Conservation (phyloP, 2,113 vertebrate genomes). For the Centrocercus urophasianus region DNA sequence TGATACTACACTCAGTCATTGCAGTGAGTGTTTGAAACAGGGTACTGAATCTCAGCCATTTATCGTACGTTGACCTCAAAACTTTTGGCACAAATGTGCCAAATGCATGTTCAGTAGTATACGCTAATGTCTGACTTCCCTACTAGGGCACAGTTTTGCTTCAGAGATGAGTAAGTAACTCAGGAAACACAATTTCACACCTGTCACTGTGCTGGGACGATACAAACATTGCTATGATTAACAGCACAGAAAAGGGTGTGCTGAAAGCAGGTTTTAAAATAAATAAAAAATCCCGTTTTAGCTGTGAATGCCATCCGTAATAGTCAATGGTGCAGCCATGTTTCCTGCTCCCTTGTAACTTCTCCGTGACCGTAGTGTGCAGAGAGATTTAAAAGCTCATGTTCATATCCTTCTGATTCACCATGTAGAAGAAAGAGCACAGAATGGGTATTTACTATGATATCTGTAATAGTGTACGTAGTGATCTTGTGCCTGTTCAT, state of each 20-base stretch:
- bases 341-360: not conserved
- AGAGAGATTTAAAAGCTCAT: not conserved
- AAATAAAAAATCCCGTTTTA: not conserved
- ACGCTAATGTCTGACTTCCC: not conserved
- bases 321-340: rapidly evolving
- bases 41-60: not conserved
- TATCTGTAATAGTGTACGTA: not conserved
- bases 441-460: not conserved
- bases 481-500: not conserved
- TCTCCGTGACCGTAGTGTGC: not conserved
- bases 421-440: rapidly evolving
- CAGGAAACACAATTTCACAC: not conserved
- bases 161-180: not conserved
- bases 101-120: not conserved
- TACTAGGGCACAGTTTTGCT: not conserved
- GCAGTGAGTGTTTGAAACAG: not conserved
- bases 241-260: not conserved
- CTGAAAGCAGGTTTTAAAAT: not conserved
- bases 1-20: not conserved
- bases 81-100: not conserved
- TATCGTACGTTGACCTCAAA: not conserved
- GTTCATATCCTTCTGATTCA: not conserved
- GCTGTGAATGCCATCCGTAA: not conserved
- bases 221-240: not conserved
- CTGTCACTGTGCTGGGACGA: not conserved